Evolutionary conservation across 2,888 invertebrate genomes (phyloP).

Genomic region (Cancer borealis): DNA sequence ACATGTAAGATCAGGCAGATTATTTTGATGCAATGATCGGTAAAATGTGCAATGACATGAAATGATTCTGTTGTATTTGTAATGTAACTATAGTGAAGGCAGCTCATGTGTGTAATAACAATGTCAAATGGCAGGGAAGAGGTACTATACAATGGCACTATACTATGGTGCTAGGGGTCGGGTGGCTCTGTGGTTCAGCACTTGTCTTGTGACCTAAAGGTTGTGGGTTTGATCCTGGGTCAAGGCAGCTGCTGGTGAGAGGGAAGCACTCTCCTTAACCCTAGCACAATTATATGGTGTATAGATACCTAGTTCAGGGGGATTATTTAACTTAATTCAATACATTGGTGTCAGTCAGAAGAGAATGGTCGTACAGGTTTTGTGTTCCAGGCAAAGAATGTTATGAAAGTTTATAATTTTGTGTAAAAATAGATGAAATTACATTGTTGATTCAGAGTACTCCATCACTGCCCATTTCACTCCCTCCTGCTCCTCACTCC

Average conservation of each 20-base stretch:
- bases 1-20: background rate
- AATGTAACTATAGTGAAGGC: background rate
- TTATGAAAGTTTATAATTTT: background rate
- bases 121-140: background rate
- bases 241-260: too few relatives aligned
- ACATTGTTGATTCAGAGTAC: background rate
- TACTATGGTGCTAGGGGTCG: background rate
- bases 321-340: too few relatives aligned
- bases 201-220: too few relatives aligned
- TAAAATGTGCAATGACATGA: background rate
- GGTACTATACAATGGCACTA: background rate
- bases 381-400: background rate
- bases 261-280: too few relatives aligned
- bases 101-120: background rate
- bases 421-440: background rate
- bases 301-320: too few relatives aligned
- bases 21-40: background rate
- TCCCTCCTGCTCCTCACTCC: background rate
- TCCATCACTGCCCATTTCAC: constrained; percentile 39
- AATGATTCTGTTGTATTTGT: background rate
- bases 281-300: too few relatives aligned
- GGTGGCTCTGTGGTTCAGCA: too few relatives aligned
- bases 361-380: background rate
- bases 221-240: too few relatives aligned
- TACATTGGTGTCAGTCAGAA: background rate